A percentile compares a stretch with the other conserved stretches of the same genome.
phyloP scores from a whole-genome alignment of 2,113 vertebrate genomes.

The Pycnonotus jocosus region DNA sequence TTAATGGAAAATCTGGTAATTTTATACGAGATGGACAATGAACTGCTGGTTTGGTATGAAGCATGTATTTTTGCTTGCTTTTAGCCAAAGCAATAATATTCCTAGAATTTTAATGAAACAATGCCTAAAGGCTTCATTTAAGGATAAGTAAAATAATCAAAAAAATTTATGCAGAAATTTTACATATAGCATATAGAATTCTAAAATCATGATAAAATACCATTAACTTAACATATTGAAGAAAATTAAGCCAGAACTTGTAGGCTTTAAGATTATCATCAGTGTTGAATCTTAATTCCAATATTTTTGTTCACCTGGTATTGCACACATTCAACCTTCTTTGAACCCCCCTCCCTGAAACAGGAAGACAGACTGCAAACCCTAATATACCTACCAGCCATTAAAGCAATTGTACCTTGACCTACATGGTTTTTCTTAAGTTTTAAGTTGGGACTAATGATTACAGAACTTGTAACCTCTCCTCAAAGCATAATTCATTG shows the following conservation, averaged over 20 bases:
- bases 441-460: neutral
- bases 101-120: neutral
- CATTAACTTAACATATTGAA: neutral
- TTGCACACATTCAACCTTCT: neutral
- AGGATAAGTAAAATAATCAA: neutral
- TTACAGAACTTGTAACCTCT: neutral
- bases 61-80: neutral
- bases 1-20: neutral
- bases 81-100: neutral
- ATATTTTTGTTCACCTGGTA: neutral
- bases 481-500: neutral
- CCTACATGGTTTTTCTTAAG: neutral
- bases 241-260: neutral
- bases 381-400: neutral
- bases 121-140: neutral
- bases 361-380: neutral
- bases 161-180: neutral
- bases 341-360: neutral
- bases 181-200: neutral
- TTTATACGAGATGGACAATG: neutral
- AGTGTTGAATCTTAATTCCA: neutral
- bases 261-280: neutral
- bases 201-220: neutral
- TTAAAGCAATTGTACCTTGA: neutral
- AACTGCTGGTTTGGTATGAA: neutral